A percentile compares a stretch with the other conserved stretches of the same genome.
Evolutionary conservation across 2,888 invertebrate species (phyloP).

Genomic region (Alentia gelatinosa): DNA sequence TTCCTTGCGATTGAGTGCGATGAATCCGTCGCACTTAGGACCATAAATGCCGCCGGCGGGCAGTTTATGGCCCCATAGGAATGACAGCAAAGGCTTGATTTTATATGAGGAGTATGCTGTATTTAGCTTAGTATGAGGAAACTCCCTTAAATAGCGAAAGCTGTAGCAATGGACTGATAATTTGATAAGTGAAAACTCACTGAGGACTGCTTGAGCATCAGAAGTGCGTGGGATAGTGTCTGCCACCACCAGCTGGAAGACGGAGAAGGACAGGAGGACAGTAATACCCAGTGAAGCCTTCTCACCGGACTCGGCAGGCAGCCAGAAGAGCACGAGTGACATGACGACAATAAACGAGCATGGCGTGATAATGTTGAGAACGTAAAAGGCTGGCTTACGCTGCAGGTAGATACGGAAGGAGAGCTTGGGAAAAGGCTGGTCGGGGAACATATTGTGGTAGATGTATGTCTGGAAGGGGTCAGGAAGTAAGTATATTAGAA

Average conservation of each 20-base stretch:
- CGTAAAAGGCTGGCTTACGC: conserved; percentile 55
- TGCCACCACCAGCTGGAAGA: conserved; percentile 61
- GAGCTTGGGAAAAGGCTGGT: conserved; percentile 43
- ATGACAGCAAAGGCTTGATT: too few species aligned
- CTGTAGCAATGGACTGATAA: too few species aligned
- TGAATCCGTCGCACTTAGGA: too few species aligned
- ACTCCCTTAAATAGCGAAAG: too few species aligned
- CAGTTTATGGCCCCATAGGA: too few species aligned
- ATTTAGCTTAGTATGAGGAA: too few species aligned
- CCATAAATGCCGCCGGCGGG: too few species aligned
- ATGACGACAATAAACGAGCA: conserved; percentile 55
- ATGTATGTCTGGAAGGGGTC: not conserved
- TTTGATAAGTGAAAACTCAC: too few species aligned
- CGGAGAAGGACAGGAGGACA: conserved; percentile 60
- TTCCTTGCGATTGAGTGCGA: too few species aligned
- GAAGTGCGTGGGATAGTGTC: conserved; percentile 59
- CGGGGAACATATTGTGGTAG: conserved; percentile 34
- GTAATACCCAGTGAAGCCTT: conserved; percentile 62
- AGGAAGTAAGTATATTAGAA: too few species aligned
- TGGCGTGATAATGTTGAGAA: conserved; percentile 59
- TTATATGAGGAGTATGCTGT: too few species aligned
- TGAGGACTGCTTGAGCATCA: conserved; percentile 58
- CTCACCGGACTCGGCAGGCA: conserved; percentile 62
- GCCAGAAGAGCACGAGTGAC: conserved; percentile 59
- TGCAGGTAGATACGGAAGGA: conserved; percentile 51